Evolutionary conservation across 2,113 vertebrate genomes (phyloP), one percentile per base, ranked within the genome.

Genomic region (Sceloporus tristichus): DNA sequence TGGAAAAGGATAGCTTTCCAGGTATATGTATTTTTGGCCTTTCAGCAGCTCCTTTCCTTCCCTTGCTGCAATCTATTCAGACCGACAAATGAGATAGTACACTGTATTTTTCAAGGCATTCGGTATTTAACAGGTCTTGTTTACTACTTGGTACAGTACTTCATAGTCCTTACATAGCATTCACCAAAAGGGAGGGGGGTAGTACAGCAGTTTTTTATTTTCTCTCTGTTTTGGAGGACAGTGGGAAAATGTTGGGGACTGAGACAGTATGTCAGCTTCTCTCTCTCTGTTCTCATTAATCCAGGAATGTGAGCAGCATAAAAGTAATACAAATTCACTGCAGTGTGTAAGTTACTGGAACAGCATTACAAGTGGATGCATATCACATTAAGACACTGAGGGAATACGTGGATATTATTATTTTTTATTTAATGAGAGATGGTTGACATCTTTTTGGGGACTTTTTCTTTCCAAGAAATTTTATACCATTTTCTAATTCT

Each of bases 231-330:
- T 34, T 40, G 29, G 84, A 85, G 18, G 42, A 40, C 42, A 75
- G 38, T 68, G 62, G 73, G 38, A 68, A 40, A 68, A 16, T 76
- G 0, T 73, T 79, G 62, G 4, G 56, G 59, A 83, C 85, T n/a
- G 34, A 75, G 56, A 66, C 21, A 85, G 19, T 76, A 81, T 16
- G 59, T 70, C 56, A 54, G 27, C 23, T 40, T 75, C 59, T 76
- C 27, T 87, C 56, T 48, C 48, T 48, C 4, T 7, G 40, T 18
- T 76, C 59, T 81, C 62, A 82, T 76, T 89, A 83, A 84, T 56
- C 14, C 81, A 76, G 79, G 79, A 82, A 76, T 89, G 88, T 68
- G 79, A 89, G 73, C 79, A 76, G 38, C 79, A 76, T 76, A 76
- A 68, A 85, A 71, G 59, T 78, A 73, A 80, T 85, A 42, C 54